These are phyloP conservation scores for Chaenogobius annularis DNA, from an alignment of 2,113 vertebrate species.

Conservation along the genomic window DNA sequence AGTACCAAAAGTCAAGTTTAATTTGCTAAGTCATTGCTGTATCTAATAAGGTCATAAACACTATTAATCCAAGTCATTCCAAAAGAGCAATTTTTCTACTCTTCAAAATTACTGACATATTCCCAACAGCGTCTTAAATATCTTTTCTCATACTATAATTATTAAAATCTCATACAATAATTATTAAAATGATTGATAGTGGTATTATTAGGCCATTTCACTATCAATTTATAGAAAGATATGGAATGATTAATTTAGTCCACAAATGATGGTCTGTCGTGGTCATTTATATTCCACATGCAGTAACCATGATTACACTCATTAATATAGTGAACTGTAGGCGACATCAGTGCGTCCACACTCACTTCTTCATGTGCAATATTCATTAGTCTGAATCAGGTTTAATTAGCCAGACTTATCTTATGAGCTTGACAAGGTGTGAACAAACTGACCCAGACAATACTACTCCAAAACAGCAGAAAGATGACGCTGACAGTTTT, in stretches of 20 bases:
- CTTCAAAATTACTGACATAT: background rate
- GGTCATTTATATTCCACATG: background rate
- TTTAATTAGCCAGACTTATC: slow-evolving; percentile 37
- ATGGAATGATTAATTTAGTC: slow-evolving; percentile 5
- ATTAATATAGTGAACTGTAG: background rate
- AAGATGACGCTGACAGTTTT: slow-evolving; percentile 16
- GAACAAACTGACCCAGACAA: slow-evolving; percentile 27
- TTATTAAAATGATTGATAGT: background rate
- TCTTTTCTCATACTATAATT: background rate
- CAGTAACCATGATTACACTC: slow-evolving; percentile 1
- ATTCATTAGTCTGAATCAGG: slow-evolving; percentile 9
- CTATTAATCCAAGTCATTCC: background rate
- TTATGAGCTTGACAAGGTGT: slow-evolving; percentile 14
- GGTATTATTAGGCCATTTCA: background rate
- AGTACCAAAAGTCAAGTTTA: background rate
- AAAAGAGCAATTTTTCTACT: background rate
- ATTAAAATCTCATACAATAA: background rate
- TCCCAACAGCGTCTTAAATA: background rate
- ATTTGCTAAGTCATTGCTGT: slow-evolving; percentile 1
- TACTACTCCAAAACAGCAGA: background rate
- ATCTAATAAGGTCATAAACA: background rate
- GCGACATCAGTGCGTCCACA: background rate
- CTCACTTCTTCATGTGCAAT: background rate
- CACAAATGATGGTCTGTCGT: background rate
- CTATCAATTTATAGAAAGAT: background rate